Evolutionary conservation across 2,888 invertebrate genomes (phyloP), one percentile per base, ranked within the genome.

Genomic region (Anarsia innoxiella): DNA sequence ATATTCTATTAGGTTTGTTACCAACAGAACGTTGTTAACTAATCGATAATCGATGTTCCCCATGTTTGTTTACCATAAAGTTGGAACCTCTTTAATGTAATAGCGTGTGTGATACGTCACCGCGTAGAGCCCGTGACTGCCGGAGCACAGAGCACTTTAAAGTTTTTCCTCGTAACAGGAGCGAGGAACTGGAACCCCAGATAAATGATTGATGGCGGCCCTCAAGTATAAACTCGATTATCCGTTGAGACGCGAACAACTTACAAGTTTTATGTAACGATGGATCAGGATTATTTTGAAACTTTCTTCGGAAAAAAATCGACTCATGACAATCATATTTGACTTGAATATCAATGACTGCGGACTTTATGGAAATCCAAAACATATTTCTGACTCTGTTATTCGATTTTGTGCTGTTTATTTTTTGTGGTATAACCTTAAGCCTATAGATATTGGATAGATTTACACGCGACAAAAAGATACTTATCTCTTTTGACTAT

Each of bases 191-290:
- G 27, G 63, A 66, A 67, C 68, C n/a, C 66, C 59, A 66, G 74
- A 79, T 84, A 83, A 80, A 84, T 84, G 83, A 84, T 84, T 83
- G 83, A 84, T 84, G 83, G 78, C 70, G 69, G 72, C 66, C 73
- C 74, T 74, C 78, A 83, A 84, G 83, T 78, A 83, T 78, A 84
- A 84, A 84, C 83, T 84, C 83, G 83, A 84, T 84, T 84, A 84
- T 84, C 83, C 82, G 76, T 66, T 66, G 78, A 78, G 82, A 80
- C 83, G 80, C 72, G 83, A 82, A 83, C 82, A 82, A 83, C 83
- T 82, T 77, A 77, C 82, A 82, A 83, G 73, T 84, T 84, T 83
- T 83, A 76, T 83, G 78, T 84, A 79, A 82, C 82, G 82, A 83
- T 80, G 83, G 82, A 83, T 82, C 82, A 76, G 74, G 79, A 82